A percentile compares a stretch with the other conserved stretches of the same genome.
phyloP scores from a whole-genome alignment of 2,797 vertebrate species.

The Squalus acanthias region DNA sequence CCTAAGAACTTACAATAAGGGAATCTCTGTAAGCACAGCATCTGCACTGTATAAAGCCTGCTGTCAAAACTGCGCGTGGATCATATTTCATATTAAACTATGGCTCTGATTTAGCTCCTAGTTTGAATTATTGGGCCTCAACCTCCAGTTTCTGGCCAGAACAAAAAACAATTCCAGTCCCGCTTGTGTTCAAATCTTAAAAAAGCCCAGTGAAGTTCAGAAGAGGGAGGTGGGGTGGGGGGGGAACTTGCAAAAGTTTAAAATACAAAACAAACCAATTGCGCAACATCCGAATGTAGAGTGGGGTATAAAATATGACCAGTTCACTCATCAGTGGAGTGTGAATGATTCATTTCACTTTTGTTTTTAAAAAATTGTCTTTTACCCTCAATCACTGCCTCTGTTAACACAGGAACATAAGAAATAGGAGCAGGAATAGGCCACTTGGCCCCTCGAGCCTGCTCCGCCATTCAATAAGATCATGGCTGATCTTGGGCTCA shows the following conservation, averaged over 20 bases:
- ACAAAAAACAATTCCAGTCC: background rate
- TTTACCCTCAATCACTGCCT: background rate
- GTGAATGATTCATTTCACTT: background rate
- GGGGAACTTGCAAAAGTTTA: background rate
- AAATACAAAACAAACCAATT: background rate
- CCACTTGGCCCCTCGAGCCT: too few species aligned
- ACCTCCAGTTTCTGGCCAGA: background rate
- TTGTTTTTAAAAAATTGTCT: background rate
- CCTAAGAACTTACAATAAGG: background rate
- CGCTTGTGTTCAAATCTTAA: background rate
- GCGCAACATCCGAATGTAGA: background rate
- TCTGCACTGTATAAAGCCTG: conserved; percentile 21
- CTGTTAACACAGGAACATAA: background rate
- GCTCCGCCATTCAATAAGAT: too few species aligned
- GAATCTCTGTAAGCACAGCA: background rate
- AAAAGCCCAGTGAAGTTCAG: background rate
- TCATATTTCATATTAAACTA: conserved; percentile 26
- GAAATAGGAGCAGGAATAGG: too few species aligned
- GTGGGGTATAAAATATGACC: background rate
- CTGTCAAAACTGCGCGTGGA: conserved; percentile 10
- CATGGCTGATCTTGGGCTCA: too few species aligned
- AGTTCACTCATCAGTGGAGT: background rate
- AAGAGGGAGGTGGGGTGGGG: background rate
- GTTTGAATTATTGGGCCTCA: conserved; percentile 15
- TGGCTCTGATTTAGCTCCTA: conserved; percentile 1